phyloP scores from a whole-genome alignment of 2,113 vertebrate genomes.

The Lethenteron reissneri region DNA sequence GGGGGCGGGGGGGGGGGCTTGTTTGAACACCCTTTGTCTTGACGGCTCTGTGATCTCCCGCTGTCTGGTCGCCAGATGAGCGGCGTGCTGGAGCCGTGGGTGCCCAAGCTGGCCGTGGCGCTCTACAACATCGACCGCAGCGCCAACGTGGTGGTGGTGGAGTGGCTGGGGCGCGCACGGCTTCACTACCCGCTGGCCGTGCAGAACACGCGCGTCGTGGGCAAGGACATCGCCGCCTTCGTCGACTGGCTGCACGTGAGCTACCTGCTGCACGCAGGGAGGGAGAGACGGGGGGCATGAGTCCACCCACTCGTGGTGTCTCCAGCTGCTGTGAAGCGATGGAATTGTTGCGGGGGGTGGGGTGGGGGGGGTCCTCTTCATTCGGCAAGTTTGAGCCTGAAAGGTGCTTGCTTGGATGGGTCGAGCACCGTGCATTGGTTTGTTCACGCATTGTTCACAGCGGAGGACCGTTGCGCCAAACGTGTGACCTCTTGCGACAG shows the following conservation, averaged over 20 bases:
- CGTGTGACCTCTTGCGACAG: no score
- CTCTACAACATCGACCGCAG: neutral
- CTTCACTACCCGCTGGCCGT: constrained; percentile 2
- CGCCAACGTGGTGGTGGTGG: constrained; percentile 5
- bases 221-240: constrained; percentile 3
- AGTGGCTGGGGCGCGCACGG: neutral
- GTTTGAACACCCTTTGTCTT: no score
- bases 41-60: no score
- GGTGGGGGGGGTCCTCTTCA: neutral
- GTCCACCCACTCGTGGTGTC: neutral
- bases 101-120: neutral
- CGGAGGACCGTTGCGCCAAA: no score
- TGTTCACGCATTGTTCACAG: no score
- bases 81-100: constrained; percentile 5
- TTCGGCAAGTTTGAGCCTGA: neutral
- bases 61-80: neutral
- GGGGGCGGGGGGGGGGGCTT: no score
- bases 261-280: neutral
- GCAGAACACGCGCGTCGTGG: neutral
- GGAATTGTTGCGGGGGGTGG: neutral
- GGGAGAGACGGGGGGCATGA: neutral
- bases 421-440: neutral
- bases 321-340: neutral
- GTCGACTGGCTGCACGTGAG: constrained; percentile 2
- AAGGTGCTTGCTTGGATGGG: neutral